Conservation (phyloP, 2,888 invertebrate genomes). For the Drosophila lutescens region DNA sequence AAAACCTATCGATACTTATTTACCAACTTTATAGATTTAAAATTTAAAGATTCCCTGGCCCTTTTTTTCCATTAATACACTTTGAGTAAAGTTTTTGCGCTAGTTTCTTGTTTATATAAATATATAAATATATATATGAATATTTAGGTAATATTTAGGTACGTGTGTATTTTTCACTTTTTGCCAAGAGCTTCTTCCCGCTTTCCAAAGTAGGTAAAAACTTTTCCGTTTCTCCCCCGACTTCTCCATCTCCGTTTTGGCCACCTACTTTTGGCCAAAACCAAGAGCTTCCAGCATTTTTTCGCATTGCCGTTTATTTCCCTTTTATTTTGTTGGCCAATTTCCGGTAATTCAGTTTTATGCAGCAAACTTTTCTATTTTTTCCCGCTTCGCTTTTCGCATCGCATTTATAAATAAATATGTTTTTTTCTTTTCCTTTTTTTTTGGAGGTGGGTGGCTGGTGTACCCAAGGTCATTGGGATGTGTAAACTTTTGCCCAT, state of each 20-base stretch:
- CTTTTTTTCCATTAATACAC: neutral
- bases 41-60: neutral
- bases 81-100: slow-evolving; percentile 53
- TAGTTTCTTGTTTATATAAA: slow-evolving; percentile 60
- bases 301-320: slow-evolving; percentile 49
- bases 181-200: slow-evolving; percentile 28
- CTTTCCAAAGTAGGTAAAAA: slow-evolving; percentile 73
- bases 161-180: slow-evolving; percentile 1
- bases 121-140: neutral
- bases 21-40: neutral
- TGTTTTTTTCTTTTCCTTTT: slow-evolving; percentile 36
- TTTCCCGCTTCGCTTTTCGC: slow-evolving; percentile 39
- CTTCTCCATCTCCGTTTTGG: slow-evolving; percentile 25
- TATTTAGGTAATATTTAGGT: slow-evolving; percentile 1
- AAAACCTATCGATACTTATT: neutral
- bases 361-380: slow-evolving; percentile 76
- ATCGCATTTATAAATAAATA: slow-evolving; percentile 74
- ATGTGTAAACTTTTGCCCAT: slow-evolving; percentile 47
- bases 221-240: slow-evolving; percentile 37
- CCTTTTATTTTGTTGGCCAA: slow-evolving; percentile 72
- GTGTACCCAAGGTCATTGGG: slow-evolving; percentile 41
- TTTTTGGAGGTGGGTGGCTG: neutral
- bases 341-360: slow-evolving; percentile 81
- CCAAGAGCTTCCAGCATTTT: slow-evolving; percentile 31
- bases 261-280: slow-evolving; percentile 39